Conservation (phyloP, 2,888 invertebrate species). For the Chaetogeoica ovagalla region DNA sequence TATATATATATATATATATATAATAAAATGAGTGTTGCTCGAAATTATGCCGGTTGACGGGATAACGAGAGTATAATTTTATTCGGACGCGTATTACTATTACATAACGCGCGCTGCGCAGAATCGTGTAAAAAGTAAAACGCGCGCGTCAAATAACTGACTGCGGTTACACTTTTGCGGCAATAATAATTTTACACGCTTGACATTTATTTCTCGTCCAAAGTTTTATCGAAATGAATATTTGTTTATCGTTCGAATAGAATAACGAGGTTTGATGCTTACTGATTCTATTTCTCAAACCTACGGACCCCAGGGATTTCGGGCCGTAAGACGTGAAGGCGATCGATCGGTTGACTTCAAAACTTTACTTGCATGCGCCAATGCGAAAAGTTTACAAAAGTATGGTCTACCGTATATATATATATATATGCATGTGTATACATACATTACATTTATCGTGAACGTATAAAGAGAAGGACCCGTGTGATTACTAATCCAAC, state of each 20-base stretch:
- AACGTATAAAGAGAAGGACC: neutral
- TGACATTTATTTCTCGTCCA: neutral
- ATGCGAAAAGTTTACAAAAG: slow-evolving; percentile 25
- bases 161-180: neutral
- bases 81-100: no score
- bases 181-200: neutral
- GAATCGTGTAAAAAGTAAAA: no score
- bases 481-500: neutral
- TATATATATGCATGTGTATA: neutral
- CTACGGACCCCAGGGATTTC: neutral
- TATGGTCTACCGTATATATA: no score
- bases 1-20: no score
- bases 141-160: neutral
- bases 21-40: no score
- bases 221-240: neutral
- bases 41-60: no score
- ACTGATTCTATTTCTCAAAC: neutral
- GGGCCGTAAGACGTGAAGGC: neutral
- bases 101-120: no score
- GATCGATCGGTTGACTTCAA: slow-evolving; percentile 14
- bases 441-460: neutral
- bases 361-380: slow-evolving; percentile 22
- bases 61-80: no score
- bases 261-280: slow-evolving; percentile 12
- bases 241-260: neutral